Percentiles rank a stretch among this genome's conserved stretches.
phyloP scores from a whole-genome alignment of 2,797 vertebrate genomes.

The Bufotes viridis region DNA sequence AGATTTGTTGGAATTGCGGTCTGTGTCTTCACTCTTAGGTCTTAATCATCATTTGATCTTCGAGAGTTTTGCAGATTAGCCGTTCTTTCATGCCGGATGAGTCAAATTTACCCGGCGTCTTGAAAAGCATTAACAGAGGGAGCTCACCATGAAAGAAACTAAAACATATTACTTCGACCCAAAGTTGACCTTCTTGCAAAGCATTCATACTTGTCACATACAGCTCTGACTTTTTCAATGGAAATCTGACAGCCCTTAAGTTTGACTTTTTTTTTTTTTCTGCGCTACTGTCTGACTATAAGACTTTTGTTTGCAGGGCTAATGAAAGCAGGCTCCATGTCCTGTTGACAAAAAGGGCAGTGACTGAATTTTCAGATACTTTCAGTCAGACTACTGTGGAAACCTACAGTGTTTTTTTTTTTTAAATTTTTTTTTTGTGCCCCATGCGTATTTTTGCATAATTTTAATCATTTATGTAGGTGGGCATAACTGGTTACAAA shows the following conservation, averaged over 20 bases:
- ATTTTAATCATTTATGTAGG: background rate
- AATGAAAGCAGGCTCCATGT: slow-evolving; percentile 65
- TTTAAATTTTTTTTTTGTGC: background rate
- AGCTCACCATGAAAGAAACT: slow-evolving; percentile 61
- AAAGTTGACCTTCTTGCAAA: slow-evolving; percentile 64
- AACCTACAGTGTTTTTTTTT: background rate
- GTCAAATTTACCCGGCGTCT: slow-evolving; percentile 64
- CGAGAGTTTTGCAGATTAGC: slow-evolving; percentile 68
- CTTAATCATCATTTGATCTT: slow-evolving; percentile 72
- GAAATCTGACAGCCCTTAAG: slow-evolving; percentile 63
- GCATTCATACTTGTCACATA: slow-evolving; percentile 61
- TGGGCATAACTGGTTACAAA: background rate
- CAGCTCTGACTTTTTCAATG: slow-evolving; percentile 65
- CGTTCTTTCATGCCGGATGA: slow-evolving; percentile 69
- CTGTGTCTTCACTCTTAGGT: slow-evolving; percentile 67
- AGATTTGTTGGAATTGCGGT: slow-evolving; percentile 63
- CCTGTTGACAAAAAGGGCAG: slow-evolving; percentile 69
- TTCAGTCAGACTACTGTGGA: slow-evolving; percentile 38
- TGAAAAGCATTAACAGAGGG: slow-evolving; percentile 62
- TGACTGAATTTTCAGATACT: slow-evolving; percentile 57
- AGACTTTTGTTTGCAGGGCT: slow-evolving; percentile 64
- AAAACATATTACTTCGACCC: slow-evolving; percentile 62
- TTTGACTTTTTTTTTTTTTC: slow-evolving; percentile 41
- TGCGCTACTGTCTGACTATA: slow-evolving; percentile 58
- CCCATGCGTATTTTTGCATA: background rate